Evolutionary conservation across 2,113 vertebrate genomes (phyloP).

Genomic region (Xyliphius kryptos): DNA sequence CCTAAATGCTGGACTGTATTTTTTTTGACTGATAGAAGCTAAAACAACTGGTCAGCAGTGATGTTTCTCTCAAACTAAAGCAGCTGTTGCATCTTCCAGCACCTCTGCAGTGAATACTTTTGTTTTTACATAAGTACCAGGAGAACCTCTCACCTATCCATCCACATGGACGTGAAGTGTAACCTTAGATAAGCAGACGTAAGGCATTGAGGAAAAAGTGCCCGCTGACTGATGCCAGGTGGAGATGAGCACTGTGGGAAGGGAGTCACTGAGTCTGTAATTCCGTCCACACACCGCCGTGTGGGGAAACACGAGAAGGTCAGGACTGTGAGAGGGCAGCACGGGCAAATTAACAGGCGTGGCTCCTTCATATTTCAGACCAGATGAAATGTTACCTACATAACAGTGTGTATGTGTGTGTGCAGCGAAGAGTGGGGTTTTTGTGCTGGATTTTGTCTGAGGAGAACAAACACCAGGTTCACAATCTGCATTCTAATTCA

Average conservation of each 20-base stretch:
- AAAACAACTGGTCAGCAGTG: no score
- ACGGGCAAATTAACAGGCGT: conserved; percentile 41
- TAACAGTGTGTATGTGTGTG: conserved; percentile 1
- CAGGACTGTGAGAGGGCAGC: conserved; percentile 33
- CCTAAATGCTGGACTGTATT: no score
- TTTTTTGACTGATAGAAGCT: no score
- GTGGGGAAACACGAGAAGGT: conserved; percentile 57
- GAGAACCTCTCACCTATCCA: no score
- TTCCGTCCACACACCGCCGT: conserved; percentile 35
- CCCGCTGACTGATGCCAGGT: conserved; percentile 40
- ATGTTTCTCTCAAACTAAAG: no score
- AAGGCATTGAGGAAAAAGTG: conserved; percentile 32
- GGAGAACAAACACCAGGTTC: no score
- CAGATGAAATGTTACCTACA: conserved; percentile 30
- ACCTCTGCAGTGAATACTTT: no score
- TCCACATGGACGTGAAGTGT: conserved; percentile 28
- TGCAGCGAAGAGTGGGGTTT: no score
- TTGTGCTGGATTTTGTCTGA: conserved; percentile 1
- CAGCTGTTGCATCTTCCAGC: no score
- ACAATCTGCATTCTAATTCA: no score
- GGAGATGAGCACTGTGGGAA: conserved; percentile 43
- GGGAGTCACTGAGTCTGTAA: conserved; percentile 45
- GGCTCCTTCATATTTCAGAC: conserved; percentile 17
- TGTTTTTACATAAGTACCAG: no score
- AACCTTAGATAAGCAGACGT: conserved; percentile 40